Base-by-base conservation (phyloP, 1,140 invertebrate species). In the Helicoverpa zea region DNA sequence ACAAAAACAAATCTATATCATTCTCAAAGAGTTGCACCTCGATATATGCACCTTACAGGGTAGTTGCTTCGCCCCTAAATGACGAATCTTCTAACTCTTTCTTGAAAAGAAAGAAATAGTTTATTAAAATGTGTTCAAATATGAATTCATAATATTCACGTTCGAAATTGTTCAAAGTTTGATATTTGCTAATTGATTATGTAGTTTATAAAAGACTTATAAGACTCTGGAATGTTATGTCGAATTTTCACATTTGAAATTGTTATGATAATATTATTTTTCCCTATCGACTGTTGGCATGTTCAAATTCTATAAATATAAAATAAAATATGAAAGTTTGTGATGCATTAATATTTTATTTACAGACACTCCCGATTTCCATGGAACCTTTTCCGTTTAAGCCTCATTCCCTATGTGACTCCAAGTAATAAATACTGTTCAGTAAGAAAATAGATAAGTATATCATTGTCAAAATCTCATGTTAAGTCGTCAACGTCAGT, bases 1-100 rank as follows among this genome's bases (percentile, higher is more conserved):
- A 77, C 70, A 90, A 92, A 87, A 85, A 89, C 68, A 92, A 92
- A 82, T 78, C 85, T 18, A 91, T 94, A 82, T 85, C 81, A 3
- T 90, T 95, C 83, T 93, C 94, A 3, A 91, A 94, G 81, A 93
- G 89, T 84, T 93, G 89, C 82, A 88, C 90, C 3, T 90, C 92
- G 23, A 91, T 93, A 61, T 94, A 92, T 70, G 84, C 91, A 4
- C 90, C 92, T 10, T 94, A 91, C 81, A 86, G 91, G 16, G 89
- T 94, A 13, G 86, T 89, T 13, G 81, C 90, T 5, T 90, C 92
- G 16, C 92, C 92, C 30, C 66, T 92, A 47, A 88, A 91, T 58
- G 90, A 91, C 68, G 81, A 87, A 81, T 35, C 82, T 54, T 75
- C 75, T 29, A 70, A 81, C 29, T 82, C 80, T 58, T 84, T 83